Evolutionary conservation across 2,888 invertebrate genomes (phyloP), one percentile per base, ranked within the genome.

Genomic region (Drosophila monieri): DNA sequence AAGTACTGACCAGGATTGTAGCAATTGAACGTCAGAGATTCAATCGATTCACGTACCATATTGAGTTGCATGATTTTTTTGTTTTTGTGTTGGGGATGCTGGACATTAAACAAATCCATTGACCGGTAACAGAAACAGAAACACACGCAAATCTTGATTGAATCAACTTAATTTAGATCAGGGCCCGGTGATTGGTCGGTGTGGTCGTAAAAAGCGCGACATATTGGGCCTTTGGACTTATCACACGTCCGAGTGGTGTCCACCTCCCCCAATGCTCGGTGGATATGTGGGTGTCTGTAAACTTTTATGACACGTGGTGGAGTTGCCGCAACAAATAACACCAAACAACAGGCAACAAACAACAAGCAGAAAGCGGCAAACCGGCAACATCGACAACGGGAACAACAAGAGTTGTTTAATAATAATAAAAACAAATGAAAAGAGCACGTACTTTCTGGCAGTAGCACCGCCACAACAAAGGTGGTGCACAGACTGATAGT

Each of bases 351-450:
- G 44, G 46, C 53, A 58, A 27, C 59, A 41, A 37, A 54, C 66
- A 55, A 10, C 48, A 27, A 39, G 32, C 47, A 53, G 2, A 35
- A 18, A 14, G 14, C 61, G 41, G 18, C 62, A 39, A 14, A 12
- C 60, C 44, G 37, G 41, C 41, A 55, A 49, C 35, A 71, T 35
- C 54, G 57, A 60, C 57, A 54, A 54, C 58, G 46, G 62, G 70
- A 53, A 68, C 81, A 75, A 70, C 73, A 66, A 84, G 81, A 81
- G 78, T 85, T 81, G 73, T 81, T 87, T 87, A 87, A 81, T 87
- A 87, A 80, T 87, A 80, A 87, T 87, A 87, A 81, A 85, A 81
- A 87, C 88, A 87, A 81, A 81, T 81, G 85, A 81, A 81, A 64
- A 81, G 69, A 87, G 85, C 87, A 85, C 85, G 87, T 80, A 80